A percentile compares a stretch with the other conserved stretches of the same genome.
Evolutionary conservation across 2,888 invertebrate genomes (phyloP).

Genomic region (Microplitis deprimator): DNA sequence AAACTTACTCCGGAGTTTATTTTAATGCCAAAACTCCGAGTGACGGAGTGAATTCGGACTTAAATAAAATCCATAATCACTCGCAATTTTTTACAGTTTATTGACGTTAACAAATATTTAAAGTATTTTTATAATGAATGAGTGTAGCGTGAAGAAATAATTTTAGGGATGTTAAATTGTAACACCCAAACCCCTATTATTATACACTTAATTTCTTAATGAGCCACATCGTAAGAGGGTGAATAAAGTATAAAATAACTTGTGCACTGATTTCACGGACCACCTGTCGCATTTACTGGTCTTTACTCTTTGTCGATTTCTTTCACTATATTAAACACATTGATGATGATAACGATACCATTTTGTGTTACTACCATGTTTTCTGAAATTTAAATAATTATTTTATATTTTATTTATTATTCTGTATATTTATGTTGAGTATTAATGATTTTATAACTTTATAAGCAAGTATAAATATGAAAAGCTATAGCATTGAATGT

Average conservation of each 20-base stretch:
- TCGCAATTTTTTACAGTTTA: too few relatives aligned
- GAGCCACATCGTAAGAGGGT: conserved; percentile 59
- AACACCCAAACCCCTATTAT: conserved; percentile 58
- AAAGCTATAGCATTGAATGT: not conserved
- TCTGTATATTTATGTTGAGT: too few relatives aligned
- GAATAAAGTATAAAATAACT: conserved; percentile 52
- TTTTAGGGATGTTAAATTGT: conserved; percentile 33
- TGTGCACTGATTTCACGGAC: conserved; percentile 70
- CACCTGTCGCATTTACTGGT: conserved; percentile 66
- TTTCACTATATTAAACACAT: conserved; percentile 63
- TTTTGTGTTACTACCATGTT: not conserved
- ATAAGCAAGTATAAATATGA: not conserved
- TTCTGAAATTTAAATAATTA: not conserved
- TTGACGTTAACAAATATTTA: too few relatives aligned
- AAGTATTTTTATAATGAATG: not conserved
- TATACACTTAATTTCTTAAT: conserved; percentile 64
- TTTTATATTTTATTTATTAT: not conserved
- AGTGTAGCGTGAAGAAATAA: not conserved
- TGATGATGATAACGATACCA: conserved; percentile 26
- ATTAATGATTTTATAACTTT: not conserved
- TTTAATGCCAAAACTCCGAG: too few relatives aligned
- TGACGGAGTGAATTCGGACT: too few relatives aligned
- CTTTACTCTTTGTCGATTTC: conserved; percentile 52
- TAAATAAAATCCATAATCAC: too few relatives aligned
- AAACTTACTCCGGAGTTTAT: too few relatives aligned